A percentile compares a stretch with the other conserved stretches of the same genome.
Evolutionary conservation across 2,113 vertebrate species (phyloP).

Genomic region (Sceloporus undulatus): DNA sequence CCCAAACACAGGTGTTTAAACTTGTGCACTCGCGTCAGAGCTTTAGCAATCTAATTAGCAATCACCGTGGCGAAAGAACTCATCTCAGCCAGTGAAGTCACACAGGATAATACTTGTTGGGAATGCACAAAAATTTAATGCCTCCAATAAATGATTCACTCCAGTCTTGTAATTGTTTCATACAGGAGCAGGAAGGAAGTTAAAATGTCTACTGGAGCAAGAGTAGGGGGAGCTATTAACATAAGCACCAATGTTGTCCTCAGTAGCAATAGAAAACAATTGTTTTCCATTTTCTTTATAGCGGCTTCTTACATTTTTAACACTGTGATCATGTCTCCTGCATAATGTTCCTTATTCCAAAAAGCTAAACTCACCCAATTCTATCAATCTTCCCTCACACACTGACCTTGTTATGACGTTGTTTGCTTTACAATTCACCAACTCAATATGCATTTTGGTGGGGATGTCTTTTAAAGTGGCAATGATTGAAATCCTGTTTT

Average conservation of each 20-base stretch:
- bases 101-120: conserved; percentile 17
- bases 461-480: too few species aligned
- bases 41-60: conserved; percentile 68
- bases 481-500: neutral
- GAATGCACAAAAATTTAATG: conserved; percentile 63
- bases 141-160: conserved; percentile 70
- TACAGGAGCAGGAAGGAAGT: conserved; percentile 53
- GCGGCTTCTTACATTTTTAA: neutral
- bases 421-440: neutral
- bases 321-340: neutral
- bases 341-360: neutral
- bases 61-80: conserved; percentile 52
- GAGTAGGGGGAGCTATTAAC: conserved; percentile 62
- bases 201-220: conserved; percentile 53
- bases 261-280: neutral
- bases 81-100: conserved; percentile 57
- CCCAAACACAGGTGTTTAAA: conserved; percentile 56
- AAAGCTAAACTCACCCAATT: neutral
- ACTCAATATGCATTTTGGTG: neutral
- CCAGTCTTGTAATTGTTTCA: conserved; percentile 66
- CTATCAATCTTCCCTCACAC: conserved; percentile 4
- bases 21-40: conserved; percentile 54
- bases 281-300: conserved; percentile 13
- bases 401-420: neutral
- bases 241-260: conserved; percentile 35